These are phyloP conservation scores for Dione juno DNA, from an alignment of 2,888 invertebrate genomes.

Conservation along the genomic window DNA sequence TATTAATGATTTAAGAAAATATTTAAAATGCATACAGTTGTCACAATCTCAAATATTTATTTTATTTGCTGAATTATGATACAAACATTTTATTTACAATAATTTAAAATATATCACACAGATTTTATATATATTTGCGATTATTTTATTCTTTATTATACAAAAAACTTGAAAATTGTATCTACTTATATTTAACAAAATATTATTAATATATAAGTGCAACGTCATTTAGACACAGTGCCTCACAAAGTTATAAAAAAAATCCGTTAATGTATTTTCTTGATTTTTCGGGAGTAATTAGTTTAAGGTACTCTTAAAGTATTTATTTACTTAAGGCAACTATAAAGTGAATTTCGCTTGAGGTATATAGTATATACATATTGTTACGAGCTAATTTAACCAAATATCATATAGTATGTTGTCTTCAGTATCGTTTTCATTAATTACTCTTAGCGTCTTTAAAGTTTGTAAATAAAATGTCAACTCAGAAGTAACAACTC, in stretches of 20 bases:
- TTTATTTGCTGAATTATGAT: constrained; percentile 34
- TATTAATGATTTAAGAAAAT: neutral
- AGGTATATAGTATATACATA: neutral
- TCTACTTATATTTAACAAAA: constrained; percentile 11
- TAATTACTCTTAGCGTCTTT: constrained; percentile 90
- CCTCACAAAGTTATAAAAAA: neutral
- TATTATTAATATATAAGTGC: neutral
- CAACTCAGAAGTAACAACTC: constrained; percentile 95
- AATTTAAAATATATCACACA: constrained; percentile 39
- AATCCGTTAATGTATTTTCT: neutral
- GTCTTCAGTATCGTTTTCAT: constrained; percentile 88
- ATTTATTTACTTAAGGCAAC: neutral
- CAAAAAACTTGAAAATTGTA: neutral
- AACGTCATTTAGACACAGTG: neutral
- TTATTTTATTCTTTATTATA: constrained; percentile 16
- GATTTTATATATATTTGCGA: constrained; percentile 37
- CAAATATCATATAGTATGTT: constrained; percentile 93
- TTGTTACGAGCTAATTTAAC: constrained; percentile 79
- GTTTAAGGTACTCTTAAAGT: neutral
- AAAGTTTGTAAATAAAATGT: constrained; percentile 95
- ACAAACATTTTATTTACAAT: constrained; percentile 41
- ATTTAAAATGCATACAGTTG: constrained; percentile 26
- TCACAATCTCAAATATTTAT: constrained; percentile 32
- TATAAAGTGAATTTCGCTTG: neutral
- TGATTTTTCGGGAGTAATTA: neutral